Evolutionary conservation across 2,888 invertebrate genomes (phyloP).

Genomic region (Nomada ruficornis): DNA sequence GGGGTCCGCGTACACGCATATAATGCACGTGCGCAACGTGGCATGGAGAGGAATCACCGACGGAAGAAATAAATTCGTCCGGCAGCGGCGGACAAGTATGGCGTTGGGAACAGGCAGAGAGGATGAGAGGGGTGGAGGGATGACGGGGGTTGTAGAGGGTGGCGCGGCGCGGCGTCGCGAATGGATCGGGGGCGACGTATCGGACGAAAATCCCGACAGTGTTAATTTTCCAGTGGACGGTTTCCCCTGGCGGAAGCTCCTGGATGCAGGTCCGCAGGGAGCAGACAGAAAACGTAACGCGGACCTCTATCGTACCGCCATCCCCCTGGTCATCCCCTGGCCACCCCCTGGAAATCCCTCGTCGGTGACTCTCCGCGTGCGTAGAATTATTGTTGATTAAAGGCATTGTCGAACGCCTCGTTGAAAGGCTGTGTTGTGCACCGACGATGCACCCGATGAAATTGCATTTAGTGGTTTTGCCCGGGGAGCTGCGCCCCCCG

Average conservation of each 20-base stretch:
- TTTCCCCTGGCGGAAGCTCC: slow-evolving; percentile 73
- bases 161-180: slow-evolving; percentile 35
- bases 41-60: slow-evolving; percentile 51
- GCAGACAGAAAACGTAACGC: slow-evolving; percentile 63
- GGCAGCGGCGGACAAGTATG: slow-evolving; percentile 46
- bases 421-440: slow-evolving; percentile 67
- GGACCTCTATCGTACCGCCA: slow-evolving; percentile 37
- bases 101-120: background rate
- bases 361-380: slow-evolving; percentile 46
- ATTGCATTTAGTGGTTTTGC: slow-evolving; percentile 76
- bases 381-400: slow-evolving; percentile 82
- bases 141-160: background rate
- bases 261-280: slow-evolving; percentile 54
- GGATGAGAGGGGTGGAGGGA: background rate
- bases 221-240: slow-evolving; percentile 81
- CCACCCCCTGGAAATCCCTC: slow-evolving; percentile 30
- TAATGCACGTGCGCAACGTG: slow-evolving; percentile 49
- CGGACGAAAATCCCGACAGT: slow-evolving; percentile 78
- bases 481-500: too few species aligned
- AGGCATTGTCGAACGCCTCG: slow-evolving; percentile 78
- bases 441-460: slow-evolving; percentile 73
- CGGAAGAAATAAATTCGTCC: slow-evolving; percentile 70
- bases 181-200: slow-evolving; percentile 66
- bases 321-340: background rate
- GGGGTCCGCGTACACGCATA: slow-evolving; percentile 32